Percentiles rank a stretch among this genome's conserved stretches.
These are phyloP conservation scores for Stegophylla sp. DNA, from an alignment of 2,888 invertebrate genomes.

Conservation along the genomic window DNA sequence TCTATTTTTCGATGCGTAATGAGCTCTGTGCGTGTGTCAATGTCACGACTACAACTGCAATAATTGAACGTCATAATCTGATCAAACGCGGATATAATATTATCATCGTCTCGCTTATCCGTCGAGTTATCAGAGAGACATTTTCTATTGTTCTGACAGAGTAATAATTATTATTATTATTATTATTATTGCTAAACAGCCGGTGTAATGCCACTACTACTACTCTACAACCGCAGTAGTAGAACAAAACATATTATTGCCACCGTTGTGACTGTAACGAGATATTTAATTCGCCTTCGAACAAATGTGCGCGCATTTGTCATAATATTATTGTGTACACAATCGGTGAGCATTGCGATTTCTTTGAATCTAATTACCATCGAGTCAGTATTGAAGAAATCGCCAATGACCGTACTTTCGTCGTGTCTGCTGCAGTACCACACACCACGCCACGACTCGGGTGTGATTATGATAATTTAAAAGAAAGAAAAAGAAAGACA, in stretches of 20 bases:
- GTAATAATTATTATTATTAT: too few species aligned
- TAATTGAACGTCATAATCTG: too few species aligned
- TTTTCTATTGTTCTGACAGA: slow-evolving; percentile 18
- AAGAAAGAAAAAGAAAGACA: slow-evolving; percentile 32
- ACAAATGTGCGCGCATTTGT: too few species aligned
- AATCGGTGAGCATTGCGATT: slow-evolving; percentile 11
- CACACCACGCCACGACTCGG: too few species aligned
- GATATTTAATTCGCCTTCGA: slow-evolving; percentile 11
- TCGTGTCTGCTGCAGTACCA: not conserved
- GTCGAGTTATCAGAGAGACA: not conserved
- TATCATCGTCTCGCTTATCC: not conserved
- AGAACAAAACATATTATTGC: not conserved
- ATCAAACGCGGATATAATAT: not conserved
- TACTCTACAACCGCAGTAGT: too few species aligned
- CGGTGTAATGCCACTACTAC: too few species aligned
- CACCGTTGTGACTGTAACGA: slow-evolving; percentile 18
- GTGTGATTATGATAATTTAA: slow-evolving; percentile 46
- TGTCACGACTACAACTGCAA: too few species aligned
- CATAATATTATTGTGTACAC: not conserved
- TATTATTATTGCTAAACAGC: not conserved
- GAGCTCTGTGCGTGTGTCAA: too few species aligned
- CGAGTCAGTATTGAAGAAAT: slow-evolving; percentile 27
- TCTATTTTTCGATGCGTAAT: too few species aligned
- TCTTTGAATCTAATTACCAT: slow-evolving; percentile 32
- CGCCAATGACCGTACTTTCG: slow-evolving; percentile 29